Evolutionary conservation across 2,113 vertebrate species (phyloP).

Genomic region (Opisthocomus hoazin): DNA sequence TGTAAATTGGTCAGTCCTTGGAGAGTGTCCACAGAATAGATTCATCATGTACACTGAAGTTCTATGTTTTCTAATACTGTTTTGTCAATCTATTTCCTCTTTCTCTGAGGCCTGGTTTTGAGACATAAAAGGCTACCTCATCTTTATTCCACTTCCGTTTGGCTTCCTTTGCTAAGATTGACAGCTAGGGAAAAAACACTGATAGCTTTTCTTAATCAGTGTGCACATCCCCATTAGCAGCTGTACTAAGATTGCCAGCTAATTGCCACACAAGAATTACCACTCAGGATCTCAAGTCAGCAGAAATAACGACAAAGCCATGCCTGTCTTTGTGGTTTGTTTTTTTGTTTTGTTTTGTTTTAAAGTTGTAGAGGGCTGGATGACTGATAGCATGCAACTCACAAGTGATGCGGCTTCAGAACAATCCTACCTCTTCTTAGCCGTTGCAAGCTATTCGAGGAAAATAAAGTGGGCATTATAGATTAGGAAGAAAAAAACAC

Average conservation of each 20-base stretch:
- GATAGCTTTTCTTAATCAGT: not conserved
- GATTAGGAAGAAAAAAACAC: not conserved
- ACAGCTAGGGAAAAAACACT: not conserved
- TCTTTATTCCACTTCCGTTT: not conserved
- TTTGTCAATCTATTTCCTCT: not conserved
- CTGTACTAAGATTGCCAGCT: not conserved
- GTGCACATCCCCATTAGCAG: not conserved
- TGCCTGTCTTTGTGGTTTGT: no score
- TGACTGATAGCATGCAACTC: not conserved
- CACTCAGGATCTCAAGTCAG: not conserved
- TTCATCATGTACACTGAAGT: not conserved
- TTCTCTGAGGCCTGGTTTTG: not conserved
- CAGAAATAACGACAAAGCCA: not conserved
- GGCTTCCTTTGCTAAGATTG: not conserved
- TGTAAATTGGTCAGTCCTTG: not conserved
- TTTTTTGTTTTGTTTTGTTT: not conserved
- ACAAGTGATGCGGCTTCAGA: not conserved
- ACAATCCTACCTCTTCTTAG: not conserved
- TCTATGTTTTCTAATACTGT: not conserved
- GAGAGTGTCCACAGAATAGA: not conserved
- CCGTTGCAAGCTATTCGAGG: not conserved
- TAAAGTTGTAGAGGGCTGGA: not conserved
- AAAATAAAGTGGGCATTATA: not conserved
- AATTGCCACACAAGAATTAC: not conserved
- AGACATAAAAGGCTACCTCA: not conserved